These are phyloP conservation scores for Embiotoca jacksoni DNA, from an alignment of 2,113 vertebrate genomes.

Conservation along the genomic window DNA sequence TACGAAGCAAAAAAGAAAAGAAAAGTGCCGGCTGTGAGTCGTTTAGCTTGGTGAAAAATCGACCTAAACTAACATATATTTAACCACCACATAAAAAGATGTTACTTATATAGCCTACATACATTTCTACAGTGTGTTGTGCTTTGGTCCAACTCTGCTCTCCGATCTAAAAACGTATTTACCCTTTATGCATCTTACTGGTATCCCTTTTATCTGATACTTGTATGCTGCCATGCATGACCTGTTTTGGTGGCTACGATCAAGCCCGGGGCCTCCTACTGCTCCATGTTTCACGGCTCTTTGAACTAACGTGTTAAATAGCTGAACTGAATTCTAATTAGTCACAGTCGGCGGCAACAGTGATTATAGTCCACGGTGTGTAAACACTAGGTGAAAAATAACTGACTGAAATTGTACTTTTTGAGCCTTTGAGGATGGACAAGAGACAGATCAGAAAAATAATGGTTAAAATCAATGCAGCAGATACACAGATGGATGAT, in stretches of 20 bases:
- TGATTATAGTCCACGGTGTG: background rate
- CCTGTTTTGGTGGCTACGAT: slow-evolving; percentile 25
- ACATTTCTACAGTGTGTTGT: background rate
- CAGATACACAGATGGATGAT: background rate
- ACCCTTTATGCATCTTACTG: background rate
- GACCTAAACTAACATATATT: background rate
- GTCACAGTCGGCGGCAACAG: background rate
- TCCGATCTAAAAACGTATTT: slow-evolving; percentile 6
- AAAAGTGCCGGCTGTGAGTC: background rate
- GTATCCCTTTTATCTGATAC: slow-evolving; percentile 26
- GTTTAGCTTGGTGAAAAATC: background rate
- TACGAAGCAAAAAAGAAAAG: background rate
- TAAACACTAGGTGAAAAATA: background rate
- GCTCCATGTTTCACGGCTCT: slow-evolving; percentile 19
- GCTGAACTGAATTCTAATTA: slow-evolving; percentile 27
- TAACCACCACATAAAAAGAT: background rate
- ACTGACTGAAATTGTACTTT: too few relatives aligned
- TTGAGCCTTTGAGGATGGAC: too few relatives aligned
- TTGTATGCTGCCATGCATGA: slow-evolving; percentile 29
- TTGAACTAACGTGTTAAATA: slow-evolving; percentile 33
- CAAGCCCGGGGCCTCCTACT: background rate
- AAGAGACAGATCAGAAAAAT: too few relatives aligned
- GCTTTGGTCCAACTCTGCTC: background rate
- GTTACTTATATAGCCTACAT: background rate
- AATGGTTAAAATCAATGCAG: background rate